Base-by-base conservation (phyloP, 2,888 invertebrate species). In the Macropis europaea region DNA sequence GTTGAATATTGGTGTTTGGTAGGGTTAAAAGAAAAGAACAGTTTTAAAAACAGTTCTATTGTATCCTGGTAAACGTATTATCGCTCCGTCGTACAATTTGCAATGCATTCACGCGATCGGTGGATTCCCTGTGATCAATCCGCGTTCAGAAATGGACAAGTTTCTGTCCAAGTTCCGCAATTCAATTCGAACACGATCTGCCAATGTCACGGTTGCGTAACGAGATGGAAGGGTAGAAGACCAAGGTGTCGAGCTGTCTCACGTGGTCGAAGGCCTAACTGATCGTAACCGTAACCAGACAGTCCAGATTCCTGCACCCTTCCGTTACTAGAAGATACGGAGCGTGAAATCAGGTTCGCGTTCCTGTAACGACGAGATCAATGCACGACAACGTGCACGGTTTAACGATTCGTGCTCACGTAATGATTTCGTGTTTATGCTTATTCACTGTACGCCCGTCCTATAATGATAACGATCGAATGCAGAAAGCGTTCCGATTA, bases 271-370 rank as follows among this genome's bases (percentile, higher is more conserved):
- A 61, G 69, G 73, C 70, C 76, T 73, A 81, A 78, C 72, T 42
- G 78, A 76, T 81, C 81, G 81, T 81, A 81, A 81, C 67, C 76
- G 69, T 75, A 78, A 76, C 70, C 76, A 78, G 81, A 76, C 62
- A 63, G 81, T 73, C 72, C 64, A 76, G 81, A 80, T 81, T 81
- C 81, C 79, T 59, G 43, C 59, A 60, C 70, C 78, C 73, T 76
- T 67, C 74, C 56, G 74, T 70, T 71, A 48, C 64, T 53, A 53
- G 64, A 74, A 47, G 77, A 80, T 79, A 78, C 79, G 82, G 71
- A 85, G 82, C 87, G 84, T 86, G 84, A 87, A 86, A 87, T 87
- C 85, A 81, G 83, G 82, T 84, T 84, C 66, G 70, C 77, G 77
- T 78, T 73, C 71, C 76, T 72, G 77, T 76, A 73, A 77, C 74